These are phyloP conservation scores for Lampris incognitus DNA, from an alignment of 2,113 vertebrate genomes.

Conservation along the genomic window DNA sequence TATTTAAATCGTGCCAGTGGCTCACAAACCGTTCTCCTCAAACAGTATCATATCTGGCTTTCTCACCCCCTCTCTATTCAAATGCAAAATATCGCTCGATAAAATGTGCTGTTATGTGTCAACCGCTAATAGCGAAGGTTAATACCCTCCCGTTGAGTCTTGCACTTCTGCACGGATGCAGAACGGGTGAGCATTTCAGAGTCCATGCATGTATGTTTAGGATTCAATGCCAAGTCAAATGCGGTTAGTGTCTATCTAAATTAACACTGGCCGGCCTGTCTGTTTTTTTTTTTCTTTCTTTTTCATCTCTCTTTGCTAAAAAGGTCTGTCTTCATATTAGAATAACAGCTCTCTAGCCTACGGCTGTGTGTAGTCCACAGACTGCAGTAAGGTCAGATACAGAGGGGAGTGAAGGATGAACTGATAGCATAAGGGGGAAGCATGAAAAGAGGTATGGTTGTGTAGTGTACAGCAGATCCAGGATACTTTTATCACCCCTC, in stretches of 20 bases:
- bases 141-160: background rate
- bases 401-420: constrained; percentile 33
- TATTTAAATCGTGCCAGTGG: background rate
- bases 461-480: constrained; percentile 51
- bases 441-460: constrained; percentile 53
- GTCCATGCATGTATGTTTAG: constrained; percentile 8
- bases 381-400: constrained; percentile 49
- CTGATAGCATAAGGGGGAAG: constrained; percentile 34
- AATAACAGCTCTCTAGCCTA: constrained; percentile 23
- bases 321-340: constrained; percentile 45
- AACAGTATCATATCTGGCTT: no score
- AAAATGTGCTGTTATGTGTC: constrained; percentile 1
- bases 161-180: constrained; percentile 14
- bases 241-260: constrained; percentile 54
- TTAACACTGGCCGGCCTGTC: constrained; percentile 39
- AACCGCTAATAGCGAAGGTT: background rate
- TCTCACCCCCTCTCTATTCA: background rate
- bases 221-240: constrained; percentile 49
- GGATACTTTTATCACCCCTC: constrained; percentile 51
- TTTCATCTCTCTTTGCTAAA: constrained; percentile 25
- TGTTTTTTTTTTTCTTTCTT: background rate
- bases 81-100: background rate
- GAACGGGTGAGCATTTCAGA: constrained; percentile 32
- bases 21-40: no score
- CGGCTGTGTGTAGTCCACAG: constrained; percentile 12